Evolutionary conservation across 2,113 vertebrate genomes (phyloP), one percentile per base, ranked within the genome.

Genomic region (Platysteira castanea): DNA sequence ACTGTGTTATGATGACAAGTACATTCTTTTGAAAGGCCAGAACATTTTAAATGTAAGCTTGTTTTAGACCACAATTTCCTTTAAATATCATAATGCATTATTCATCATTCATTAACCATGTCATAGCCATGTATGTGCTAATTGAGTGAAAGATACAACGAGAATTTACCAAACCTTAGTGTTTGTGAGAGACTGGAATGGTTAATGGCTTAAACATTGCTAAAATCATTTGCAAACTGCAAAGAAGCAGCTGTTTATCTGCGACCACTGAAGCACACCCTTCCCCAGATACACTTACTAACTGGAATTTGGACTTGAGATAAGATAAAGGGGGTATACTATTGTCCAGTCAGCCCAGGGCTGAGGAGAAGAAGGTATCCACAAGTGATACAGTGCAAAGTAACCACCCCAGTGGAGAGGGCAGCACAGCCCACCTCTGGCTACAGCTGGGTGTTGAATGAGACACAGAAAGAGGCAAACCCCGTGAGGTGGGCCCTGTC

Each of bases 361-460:
- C 27, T 19, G 37, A 44, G 53, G 7, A 68, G 31, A 50, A 59
- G 37, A 52, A 59, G 26, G 37, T 27, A 47, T 46, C 46, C 27
- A 28, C 7, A 37, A 33, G 16, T 28, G 46, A 44, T 23, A 28
- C 11, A 33, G 33, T 60, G 54, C 39, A 28, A 31, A 50, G 14
- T 13, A 42, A 44, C 9, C 12, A 37, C 6, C 2, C 21, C 0
- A 0, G 6, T 19, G 53, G 37, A 60, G 39, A 52, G 22, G 27
- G 27, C 17, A 69, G 53, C 37, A 52, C 33, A 60, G 84, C 39
- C 39, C 15, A 46, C 8, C 27, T 23, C 46, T 37, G 39, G 12
- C 27, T 69, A 28, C 63, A 60, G 39, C 37, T 37, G 53, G 4
- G 9, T 18, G 14, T 23, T 44, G 11, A 33, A 28, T 23, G 39